Percentiles rank a stretch among this genome's conserved stretches.
Conservation (phyloP, 2,797 vertebrate species). For the Lindbergichthys nudifrons region DNA sequence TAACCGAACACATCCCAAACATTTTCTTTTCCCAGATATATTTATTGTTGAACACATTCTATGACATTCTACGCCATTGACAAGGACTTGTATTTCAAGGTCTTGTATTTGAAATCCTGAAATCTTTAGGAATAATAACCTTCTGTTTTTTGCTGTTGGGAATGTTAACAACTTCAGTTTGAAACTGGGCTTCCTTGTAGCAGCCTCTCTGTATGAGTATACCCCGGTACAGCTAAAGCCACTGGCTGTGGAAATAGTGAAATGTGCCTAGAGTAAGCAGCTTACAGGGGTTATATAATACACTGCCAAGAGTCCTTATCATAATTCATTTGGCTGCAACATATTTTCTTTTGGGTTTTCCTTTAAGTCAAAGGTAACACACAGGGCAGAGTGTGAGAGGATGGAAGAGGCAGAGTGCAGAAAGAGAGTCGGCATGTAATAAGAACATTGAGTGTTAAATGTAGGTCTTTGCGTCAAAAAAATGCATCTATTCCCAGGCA, state of each 20-base stretch:
- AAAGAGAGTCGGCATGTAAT: background rate
- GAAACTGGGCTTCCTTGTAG: background rate
- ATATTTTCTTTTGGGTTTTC: background rate
- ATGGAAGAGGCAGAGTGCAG: background rate
- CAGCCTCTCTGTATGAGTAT: background rate
- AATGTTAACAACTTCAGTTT: background rate
- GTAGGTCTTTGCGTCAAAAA: background rate
- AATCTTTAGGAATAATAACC: background rate
- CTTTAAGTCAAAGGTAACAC: conserved; percentile 16
- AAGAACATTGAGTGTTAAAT: background rate
- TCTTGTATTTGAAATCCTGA: background rate
- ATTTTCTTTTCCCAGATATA: no score
- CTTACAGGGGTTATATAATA: conserved; percentile 17
- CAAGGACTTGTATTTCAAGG: background rate
- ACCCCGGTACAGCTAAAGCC: background rate
- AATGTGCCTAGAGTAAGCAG: conserved; percentile 14
- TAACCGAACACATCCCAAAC: no score
- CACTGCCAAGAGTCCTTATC: conserved; percentile 14
- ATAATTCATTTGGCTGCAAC: conserved; percentile 22
- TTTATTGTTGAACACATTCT: no score
- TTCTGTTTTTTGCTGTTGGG: background rate
- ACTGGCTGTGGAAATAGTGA: conserved; percentile 10
- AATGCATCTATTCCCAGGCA: background rate
- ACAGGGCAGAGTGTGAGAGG: background rate
- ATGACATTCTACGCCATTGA: no score